These are phyloP conservation scores for Spisula solida DNA, from an alignment of 2,888 invertebrate species.

Conservation along the genomic window DNA sequence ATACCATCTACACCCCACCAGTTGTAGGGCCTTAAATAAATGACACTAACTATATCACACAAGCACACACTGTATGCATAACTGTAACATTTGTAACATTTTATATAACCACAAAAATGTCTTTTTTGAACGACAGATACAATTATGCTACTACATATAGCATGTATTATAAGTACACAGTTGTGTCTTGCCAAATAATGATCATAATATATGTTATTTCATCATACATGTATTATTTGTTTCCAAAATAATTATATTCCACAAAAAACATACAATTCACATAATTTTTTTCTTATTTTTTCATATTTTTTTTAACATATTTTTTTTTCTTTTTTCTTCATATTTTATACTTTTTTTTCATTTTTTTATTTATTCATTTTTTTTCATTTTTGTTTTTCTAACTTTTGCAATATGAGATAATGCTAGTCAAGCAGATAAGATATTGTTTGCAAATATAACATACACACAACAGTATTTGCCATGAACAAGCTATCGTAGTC, in stretches of 20 bases:
- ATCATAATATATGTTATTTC: background rate
- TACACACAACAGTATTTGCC: background rate
- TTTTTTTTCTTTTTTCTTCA: background rate
- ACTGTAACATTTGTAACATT: no score
- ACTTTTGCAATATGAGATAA: background rate
- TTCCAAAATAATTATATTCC: background rate
- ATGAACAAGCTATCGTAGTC: background rate
- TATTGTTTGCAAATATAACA: background rate
- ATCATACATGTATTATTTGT: background rate
- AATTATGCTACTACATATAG: background rate
- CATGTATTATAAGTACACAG: background rate
- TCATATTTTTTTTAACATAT: background rate
- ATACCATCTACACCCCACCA: no score
- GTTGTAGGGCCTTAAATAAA: no score
- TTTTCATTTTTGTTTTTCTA: background rate
- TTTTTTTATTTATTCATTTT: background rate
- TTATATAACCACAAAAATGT: no score
- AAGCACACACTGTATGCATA: no score
- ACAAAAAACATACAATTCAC: background rate
- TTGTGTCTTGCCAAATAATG: background rate
- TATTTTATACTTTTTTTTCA: background rate
- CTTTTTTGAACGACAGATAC: background rate
- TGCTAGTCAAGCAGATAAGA: background rate
- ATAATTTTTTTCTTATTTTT: background rate
- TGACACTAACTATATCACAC: no score